Percentiles rank a stretch among this genome's conserved stretches.
Evolutionary conservation across 2,888 invertebrate species (phyloP).

Genomic region (Galeopsomyia nigrocyanea): DNA sequence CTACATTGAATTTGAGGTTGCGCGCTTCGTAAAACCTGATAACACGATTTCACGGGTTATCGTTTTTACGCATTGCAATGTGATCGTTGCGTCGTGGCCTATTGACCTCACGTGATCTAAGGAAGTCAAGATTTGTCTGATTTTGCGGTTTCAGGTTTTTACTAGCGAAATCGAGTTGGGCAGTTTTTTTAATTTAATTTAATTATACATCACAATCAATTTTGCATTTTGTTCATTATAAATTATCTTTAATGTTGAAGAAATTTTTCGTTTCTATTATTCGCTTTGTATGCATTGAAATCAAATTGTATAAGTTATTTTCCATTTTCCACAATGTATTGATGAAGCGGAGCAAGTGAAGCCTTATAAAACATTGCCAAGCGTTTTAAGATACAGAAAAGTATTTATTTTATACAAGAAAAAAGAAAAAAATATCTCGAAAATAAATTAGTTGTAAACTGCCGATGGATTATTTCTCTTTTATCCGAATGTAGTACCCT

Average conservation of each 20-base stretch:
- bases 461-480: too few relatives aligned
- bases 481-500: too few relatives aligned
- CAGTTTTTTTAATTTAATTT: background rate
- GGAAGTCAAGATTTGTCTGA: constrained; percentile 29
- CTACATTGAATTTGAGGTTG: constrained; percentile 49
- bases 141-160: constrained; percentile 11
- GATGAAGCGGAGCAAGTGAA: too few relatives aligned
- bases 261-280: background rate
- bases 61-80: constrained; percentile 36
- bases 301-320: background rate
- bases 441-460: too few relatives aligned
- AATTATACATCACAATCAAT: background rate
- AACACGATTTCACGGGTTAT: constrained; percentile 55
- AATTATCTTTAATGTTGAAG: background rate
- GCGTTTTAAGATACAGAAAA: too few relatives aligned
- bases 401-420: too few relatives aligned
- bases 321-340: too few relatives aligned
- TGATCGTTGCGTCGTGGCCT: constrained; percentile 48
- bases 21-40: constrained; percentile 50
- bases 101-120: constrained; percentile 61
- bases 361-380: too few relatives aligned
- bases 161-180: too few relatives aligned
- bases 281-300: too few relatives aligned
- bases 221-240: background rate
- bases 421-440: too few relatives aligned